Evolutionary conservation across 1,140 invertebrate species (phyloP).

Genomic region (Batillaria attramentaria): DNA sequence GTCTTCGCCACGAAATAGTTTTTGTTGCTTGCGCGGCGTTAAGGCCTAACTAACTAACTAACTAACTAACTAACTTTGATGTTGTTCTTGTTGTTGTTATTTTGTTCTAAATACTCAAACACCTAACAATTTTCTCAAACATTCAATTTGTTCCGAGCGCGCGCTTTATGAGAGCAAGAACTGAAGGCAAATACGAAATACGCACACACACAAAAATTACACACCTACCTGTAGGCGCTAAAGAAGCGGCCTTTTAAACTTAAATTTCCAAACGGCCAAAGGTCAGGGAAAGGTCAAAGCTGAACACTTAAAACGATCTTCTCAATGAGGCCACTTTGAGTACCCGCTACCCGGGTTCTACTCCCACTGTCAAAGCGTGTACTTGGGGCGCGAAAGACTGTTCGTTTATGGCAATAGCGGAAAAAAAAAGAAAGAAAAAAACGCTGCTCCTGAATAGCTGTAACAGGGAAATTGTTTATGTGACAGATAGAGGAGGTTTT

Average conservation of each 20-base stretch:
- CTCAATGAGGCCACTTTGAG: background rate
- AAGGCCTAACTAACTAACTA: too few relatives aligned
- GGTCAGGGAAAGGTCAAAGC: background rate
- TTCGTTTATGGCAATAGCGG: too few relatives aligned
- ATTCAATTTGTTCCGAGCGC: background rate
- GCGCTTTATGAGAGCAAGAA: background rate
- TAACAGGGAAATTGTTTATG: too few relatives aligned
- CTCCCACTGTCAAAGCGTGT: too few relatives aligned
- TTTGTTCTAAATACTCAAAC: background rate
- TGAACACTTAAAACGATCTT: background rate
- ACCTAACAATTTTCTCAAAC: background rate
- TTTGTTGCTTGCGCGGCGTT: too few relatives aligned
- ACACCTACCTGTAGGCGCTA: background rate
- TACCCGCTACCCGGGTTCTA: too few relatives aligned
- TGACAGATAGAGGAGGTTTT: too few relatives aligned
- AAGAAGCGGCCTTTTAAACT: background rate
- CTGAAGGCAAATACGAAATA: background rate
- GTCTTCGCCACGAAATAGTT: too few relatives aligned
- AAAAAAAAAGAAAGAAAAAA: too few relatives aligned
- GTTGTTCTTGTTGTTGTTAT: background rate
- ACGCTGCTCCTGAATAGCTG: too few relatives aligned
- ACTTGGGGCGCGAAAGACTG: too few relatives aligned
- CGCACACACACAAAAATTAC: background rate
- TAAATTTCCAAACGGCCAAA: background rate
- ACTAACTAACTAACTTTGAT: background rate